Conservation (phyloP, 2,797 vertebrate genomes). For the Macroramphosus scolopax region DNA sequence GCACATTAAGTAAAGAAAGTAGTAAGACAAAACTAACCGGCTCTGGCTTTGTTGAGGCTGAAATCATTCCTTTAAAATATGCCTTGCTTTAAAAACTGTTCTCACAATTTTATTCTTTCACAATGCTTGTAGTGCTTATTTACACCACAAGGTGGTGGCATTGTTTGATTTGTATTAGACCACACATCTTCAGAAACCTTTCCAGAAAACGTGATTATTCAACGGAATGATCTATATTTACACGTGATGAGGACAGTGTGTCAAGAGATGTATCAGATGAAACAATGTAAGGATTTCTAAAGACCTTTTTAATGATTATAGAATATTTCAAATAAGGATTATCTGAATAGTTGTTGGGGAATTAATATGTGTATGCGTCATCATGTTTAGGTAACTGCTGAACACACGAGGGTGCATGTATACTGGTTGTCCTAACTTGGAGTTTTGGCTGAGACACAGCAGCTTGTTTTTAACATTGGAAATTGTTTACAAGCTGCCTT, state of each 20-base stretch:
- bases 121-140: not conserved
- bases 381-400: not conserved
- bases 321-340: too few species aligned
- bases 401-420: not conserved
- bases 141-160: constrained; percentile 45
- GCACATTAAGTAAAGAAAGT: too few species aligned
- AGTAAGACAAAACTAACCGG: too few species aligned
- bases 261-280: not conserved
- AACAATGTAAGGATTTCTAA: not conserved
- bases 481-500: constrained; percentile 1
- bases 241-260: not conserved
- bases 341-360: not conserved
- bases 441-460: not conserved
- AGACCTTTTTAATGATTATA: not conserved
- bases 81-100: too few species aligned
- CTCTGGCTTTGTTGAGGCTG: too few species aligned
- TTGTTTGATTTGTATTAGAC: constrained; percentile 12
- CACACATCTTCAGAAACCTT: too few species aligned
- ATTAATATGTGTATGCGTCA: not conserved
- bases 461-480: not conserved
- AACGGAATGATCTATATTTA: not conserved
- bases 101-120: not conserved
- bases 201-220: too few species aligned
- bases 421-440: not conserved
- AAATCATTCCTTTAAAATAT: not conserved